Conservation (phyloP, 2,888 invertebrate genomes). For the Nudaria mundana region DNA sequence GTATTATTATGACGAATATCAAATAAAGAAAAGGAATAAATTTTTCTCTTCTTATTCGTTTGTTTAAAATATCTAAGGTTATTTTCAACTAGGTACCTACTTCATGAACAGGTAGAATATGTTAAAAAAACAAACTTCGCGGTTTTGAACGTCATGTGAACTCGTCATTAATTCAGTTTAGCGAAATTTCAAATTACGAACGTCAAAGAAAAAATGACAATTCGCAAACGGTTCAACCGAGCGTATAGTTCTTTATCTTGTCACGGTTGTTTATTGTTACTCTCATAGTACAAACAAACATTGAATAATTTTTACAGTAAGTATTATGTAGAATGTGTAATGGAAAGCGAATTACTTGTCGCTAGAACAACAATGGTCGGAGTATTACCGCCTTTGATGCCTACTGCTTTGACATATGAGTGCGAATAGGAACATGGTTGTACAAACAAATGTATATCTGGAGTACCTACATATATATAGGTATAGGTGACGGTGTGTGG, state of each 20-base stretch:
- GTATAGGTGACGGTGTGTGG: too few species aligned
- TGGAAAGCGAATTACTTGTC: slow-evolving; percentile 31
- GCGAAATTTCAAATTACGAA: neutral
- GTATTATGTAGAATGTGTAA: slow-evolving; percentile 24
- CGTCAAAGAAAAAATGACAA: slow-evolving; percentile 1
- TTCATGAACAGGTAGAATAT: too few species aligned
- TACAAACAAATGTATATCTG: too few species aligned
- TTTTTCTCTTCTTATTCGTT: too few species aligned
- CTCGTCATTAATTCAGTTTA: neutral
- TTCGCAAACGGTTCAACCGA: slow-evolving; percentile 14
- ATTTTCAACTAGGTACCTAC: too few species aligned
- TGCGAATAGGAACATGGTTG: slow-evolving; percentile 17
- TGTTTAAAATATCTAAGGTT: too few species aligned
- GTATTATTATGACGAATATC: too few species aligned
- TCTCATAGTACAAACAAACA: slow-evolving; percentile 33
- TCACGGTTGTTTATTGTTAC: slow-evolving; percentile 16
- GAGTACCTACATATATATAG: too few species aligned
- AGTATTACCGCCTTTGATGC: slow-evolving; percentile 30
- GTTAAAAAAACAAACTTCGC: too few species aligned
- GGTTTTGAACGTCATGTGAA: too few species aligned
- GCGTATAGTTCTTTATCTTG: slow-evolving; percentile 17
- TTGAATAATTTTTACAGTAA: slow-evolving; percentile 36
- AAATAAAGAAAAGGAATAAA: too few species aligned
- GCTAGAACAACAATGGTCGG: slow-evolving; percentile 25
- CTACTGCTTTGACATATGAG: slow-evolving; percentile 28